Evolutionary conservation across 2,888 invertebrate genomes (phyloP).

Genomic region (Acrobasis repandana): DNA sequence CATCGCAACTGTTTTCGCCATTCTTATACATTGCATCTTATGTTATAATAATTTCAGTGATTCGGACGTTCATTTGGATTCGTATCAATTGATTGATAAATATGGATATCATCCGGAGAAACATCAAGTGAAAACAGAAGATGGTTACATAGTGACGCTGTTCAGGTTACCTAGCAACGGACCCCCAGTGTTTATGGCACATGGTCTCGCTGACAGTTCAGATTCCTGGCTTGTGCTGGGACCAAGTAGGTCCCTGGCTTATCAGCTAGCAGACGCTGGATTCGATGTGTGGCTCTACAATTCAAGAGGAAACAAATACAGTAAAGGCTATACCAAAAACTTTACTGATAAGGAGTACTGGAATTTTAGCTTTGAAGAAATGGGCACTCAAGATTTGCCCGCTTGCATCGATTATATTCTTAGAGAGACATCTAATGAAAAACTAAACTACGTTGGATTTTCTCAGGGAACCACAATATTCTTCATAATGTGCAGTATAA

Average conservation of each 20-base stretch:
- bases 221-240: conserved; percentile 71
- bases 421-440: conserved; percentile 42
- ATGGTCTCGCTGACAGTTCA: conserved; percentile 70
- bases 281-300: conserved; percentile 72
- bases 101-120: conserved; percentile 54
- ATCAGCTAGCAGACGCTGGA: conserved; percentile 56
- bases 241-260: conserved; percentile 59
- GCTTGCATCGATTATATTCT: conserved; percentile 65
- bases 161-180: conserved; percentile 61
- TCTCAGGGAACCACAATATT: conserved; percentile 72
- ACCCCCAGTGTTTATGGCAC: conserved; percentile 63
- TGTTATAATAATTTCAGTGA: conserved; percentile 36
- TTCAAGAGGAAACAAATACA: conserved; percentile 70
- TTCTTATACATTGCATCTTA: conserved; percentile 38
- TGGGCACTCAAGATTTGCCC: conserved; percentile 66
- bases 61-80: conserved; percentile 58
- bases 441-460: conserved; percentile 67
- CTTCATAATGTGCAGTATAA: conserved; percentile 62
- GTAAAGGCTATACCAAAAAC: conserved; percentile 53
- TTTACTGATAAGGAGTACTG: conserved; percentile 56
- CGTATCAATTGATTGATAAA: conserved; percentile 58
- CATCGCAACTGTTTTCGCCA: conserved; percentile 43
- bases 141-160: conserved; percentile 60
- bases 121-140: conserved; percentile 58
- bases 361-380: conserved; percentile 71